These are phyloP conservation scores for Pentalonia nigronervosa DNA, from an alignment of 1,140 invertebrate genomes.

Conservation along the genomic window DNA sequence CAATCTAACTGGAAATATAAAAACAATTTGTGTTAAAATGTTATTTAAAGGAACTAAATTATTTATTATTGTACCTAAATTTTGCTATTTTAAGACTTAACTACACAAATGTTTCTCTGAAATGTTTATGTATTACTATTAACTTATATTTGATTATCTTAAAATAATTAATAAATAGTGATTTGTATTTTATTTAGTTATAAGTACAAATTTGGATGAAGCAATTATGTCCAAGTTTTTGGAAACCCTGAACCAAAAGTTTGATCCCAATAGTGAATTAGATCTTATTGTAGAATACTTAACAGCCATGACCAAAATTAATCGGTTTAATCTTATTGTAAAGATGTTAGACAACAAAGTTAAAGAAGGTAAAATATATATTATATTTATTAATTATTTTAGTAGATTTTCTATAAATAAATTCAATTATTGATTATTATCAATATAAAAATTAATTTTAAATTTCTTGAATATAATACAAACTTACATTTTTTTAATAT, in stretches of 20 bases:
- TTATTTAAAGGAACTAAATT: too few relatives aligned
- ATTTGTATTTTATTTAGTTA: conserved; percentile 35
- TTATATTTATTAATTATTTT: not conserved
- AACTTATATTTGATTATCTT: not conserved
- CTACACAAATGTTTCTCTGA: too few relatives aligned
- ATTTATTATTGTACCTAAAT: too few relatives aligned
- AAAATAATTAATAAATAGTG: not conserved
- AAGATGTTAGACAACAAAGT: conserved; percentile 56
- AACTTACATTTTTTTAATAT: not conserved
- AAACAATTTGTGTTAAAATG: too few relatives aligned
- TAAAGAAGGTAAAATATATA: conserved; percentile 48
- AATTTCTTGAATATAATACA: not conserved
- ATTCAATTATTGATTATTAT: not conserved
- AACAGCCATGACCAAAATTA: conserved; percentile 49
- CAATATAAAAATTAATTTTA: not conserved
- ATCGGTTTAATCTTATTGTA: conserved; percentile 42
- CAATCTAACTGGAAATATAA: too few relatives aligned
- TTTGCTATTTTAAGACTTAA: too few relatives aligned
- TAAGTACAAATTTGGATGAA: conserved; percentile 51
- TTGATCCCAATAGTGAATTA: conserved; percentile 52
- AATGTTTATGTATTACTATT: not conserved
- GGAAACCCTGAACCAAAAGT: conserved; percentile 30
- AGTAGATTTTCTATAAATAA: not conserved
- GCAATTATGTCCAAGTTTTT: conserved; percentile 52
- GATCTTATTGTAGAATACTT: conserved; percentile 51